These are phyloP conservation scores for Battus philenor DNA, from an alignment of 1,140 invertebrate species.

Conservation along the genomic window DNA sequence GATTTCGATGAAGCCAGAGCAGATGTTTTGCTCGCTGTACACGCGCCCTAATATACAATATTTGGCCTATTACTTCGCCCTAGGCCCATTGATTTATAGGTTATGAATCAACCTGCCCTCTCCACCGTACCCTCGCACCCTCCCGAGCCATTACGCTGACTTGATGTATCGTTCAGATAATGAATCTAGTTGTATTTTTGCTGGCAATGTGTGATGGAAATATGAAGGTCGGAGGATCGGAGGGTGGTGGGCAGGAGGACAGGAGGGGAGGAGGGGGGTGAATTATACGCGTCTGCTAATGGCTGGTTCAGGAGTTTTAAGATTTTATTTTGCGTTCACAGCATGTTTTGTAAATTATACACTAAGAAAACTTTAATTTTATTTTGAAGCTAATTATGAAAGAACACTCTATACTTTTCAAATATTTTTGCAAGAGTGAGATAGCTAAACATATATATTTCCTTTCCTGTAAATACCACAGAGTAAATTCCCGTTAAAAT, in stretches of 20 bases:
- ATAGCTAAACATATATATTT: too few species aligned
- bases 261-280: conserved; percentile 24
- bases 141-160: conserved; percentile 41
- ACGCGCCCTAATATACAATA: conserved; percentile 41
- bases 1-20: too few species aligned
- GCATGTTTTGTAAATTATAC: not conserved
- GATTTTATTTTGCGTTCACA: conserved; percentile 8
- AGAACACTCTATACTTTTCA: too few species aligned
- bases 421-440: too few species aligned
- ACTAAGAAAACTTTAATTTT: too few species aligned
- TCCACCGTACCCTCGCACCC: conserved; percentile 23
- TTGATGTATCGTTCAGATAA: conserved; percentile 68
- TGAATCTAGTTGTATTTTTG: conserved; percentile 69
- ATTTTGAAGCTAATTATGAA: too few species aligned
- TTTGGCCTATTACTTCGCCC: conserved; percentile 59
- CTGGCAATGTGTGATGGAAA: conserved; percentile 54
- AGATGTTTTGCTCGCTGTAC: too few species aligned
- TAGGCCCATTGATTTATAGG: conserved; percentile 68
- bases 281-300: conserved; percentile 41
- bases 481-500: too few species aligned
- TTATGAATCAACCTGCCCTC: conserved; percentile 63
- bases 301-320: conserved; percentile 17
- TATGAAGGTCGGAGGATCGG: conserved; percentile 40
- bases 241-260: not conserved
- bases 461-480: too few species aligned